Evolutionary conservation across 2,888 invertebrate genomes (phyloP).

Genomic region (Eupeodes luniger): DNA sequence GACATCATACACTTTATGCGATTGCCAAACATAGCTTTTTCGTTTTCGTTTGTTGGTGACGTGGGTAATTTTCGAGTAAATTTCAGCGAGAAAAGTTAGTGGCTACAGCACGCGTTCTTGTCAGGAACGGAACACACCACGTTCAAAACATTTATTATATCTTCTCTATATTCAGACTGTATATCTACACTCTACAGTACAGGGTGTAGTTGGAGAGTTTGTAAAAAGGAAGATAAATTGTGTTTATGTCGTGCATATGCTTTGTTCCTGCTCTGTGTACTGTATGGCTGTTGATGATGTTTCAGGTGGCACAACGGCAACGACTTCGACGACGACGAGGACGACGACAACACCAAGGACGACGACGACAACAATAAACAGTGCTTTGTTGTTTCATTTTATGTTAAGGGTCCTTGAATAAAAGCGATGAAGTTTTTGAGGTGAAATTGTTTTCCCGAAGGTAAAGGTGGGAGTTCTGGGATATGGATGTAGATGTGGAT

Average conservation of each 20-base stretch:
- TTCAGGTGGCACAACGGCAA: conserved; percentile 12
- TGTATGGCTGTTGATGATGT: conserved; percentile 23
- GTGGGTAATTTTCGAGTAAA: conserved; percentile 75
- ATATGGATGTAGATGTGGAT: too few species aligned
- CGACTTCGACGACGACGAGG: neutral
- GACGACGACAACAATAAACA: conserved; percentile 3
- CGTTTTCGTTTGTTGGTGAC: conserved; percentile 55
- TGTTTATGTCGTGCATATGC: conserved; percentile 64
- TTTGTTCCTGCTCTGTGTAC: conserved; percentile 27
- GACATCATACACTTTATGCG: conserved; percentile 58
- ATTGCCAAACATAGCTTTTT: conserved; percentile 58
- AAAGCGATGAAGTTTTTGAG: conserved; percentile 55
- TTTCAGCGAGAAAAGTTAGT: conserved; percentile 65
- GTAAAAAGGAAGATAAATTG: conserved; percentile 61
- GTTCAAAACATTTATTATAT: neutral
- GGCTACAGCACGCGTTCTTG: conserved; percentile 46
- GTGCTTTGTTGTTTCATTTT: conserved; percentile 19
- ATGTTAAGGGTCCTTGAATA: conserved; percentile 17
- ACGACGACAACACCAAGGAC: neutral
- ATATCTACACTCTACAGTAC: too few species aligned
- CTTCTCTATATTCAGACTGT: too few species aligned
- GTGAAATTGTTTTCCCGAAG: conserved; percentile 57
- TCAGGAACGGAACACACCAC: conserved; percentile 12
- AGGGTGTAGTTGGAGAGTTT: conserved; percentile 32
- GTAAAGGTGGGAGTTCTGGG: too few species aligned